Conservation (phyloP, 2,888 invertebrate genomes). For the Drosophila paramelanica region DNA sequence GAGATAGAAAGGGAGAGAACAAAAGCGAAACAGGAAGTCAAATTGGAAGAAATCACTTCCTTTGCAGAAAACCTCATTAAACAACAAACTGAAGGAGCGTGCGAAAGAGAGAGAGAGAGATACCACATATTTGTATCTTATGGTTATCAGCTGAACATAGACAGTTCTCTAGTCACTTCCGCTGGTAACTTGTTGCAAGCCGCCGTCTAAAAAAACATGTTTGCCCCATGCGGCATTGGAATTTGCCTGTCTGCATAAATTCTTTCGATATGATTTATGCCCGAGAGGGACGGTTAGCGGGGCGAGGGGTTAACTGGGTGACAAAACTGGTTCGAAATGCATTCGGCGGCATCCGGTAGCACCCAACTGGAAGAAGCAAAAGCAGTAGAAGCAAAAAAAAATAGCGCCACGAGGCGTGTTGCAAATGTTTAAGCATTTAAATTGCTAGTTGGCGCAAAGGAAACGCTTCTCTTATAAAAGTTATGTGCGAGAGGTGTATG, state of each 20-base stretch:
- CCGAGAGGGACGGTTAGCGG: background rate
- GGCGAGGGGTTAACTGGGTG: constrained; percentile 22
- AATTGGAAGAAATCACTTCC: constrained; percentile 69
- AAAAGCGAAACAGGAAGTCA: constrained; percentile 61
- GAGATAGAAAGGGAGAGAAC: background rate
- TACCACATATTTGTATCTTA: constrained; percentile 12
- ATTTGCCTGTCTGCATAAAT: constrained; percentile 76
- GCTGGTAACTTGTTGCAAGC: constrained; percentile 60
- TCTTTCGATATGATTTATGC: constrained; percentile 76
- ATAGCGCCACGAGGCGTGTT: constrained; percentile 45
- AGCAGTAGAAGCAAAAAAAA: constrained; percentile 16
- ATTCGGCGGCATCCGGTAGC: constrained; percentile 68
- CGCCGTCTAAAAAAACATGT: constrained; percentile 55
- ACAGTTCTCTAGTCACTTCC: constrained; percentile 66
- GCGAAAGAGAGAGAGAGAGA: background rate
- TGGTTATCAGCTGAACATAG: constrained; percentile 34
- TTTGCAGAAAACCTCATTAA: constrained; percentile 59
- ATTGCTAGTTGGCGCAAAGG: constrained; percentile 28
- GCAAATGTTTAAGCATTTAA: constrained; percentile 64
- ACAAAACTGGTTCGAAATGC: constrained; percentile 71
- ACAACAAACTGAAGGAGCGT: background rate
- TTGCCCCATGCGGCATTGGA: constrained; percentile 49
- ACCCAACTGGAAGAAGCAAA: constrained; percentile 1
- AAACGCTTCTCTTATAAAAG: constrained; percentile 11
- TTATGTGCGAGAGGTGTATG: background rate